Percentiles rank a stretch among this genome's conserved stretches.
phyloP scores from a whole-genome alignment of 1,140 invertebrate genomes.

The Drosophila tani region DNA sequence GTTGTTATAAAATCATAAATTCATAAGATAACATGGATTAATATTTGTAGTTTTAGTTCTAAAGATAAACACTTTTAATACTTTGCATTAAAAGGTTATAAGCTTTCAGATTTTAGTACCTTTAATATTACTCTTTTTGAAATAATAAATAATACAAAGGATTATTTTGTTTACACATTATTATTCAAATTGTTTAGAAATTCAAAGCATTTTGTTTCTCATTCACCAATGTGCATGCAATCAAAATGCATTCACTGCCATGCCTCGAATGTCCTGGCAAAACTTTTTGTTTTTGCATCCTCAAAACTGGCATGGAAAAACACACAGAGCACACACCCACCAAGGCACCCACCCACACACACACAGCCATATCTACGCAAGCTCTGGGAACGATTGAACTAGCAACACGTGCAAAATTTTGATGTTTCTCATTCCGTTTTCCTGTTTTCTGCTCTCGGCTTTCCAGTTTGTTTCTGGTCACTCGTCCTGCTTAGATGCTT shows the following conservation, averaged over 20 bases:
- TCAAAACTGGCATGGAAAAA: slow-evolving; percentile 49
- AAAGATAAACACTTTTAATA: no score
- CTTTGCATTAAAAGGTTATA: no score
- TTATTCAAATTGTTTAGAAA: no score
- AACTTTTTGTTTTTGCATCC: slow-evolving; percentile 59
- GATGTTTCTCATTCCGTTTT: slow-evolving; percentile 35
- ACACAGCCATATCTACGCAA: slow-evolving; percentile 3
- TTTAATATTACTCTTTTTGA: no score
- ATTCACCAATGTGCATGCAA: slow-evolving; percentile 56
- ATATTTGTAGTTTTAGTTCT: no score
- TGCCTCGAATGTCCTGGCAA: slow-evolving; percentile 30
- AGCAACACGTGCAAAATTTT: slow-evolving; percentile 62
- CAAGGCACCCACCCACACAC: slow-evolving; percentile 1
- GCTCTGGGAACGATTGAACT: slow-evolving; percentile 28
- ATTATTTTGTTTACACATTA: no score
- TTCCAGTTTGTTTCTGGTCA: slow-evolving; percentile 50
- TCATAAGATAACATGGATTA: no score
- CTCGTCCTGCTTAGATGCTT: slow-evolving; percentile 68
- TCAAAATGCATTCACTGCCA: slow-evolving; percentile 71
- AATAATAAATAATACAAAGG: no score
- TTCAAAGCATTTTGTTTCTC: neutral
- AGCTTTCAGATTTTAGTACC: no score
- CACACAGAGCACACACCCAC: slow-evolving; percentile 19
- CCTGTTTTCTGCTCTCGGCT: slow-evolving; percentile 25
- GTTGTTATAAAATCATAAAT: no score